Conservation (phyloP, 2,888 invertebrate genomes). For the Mactromeris polynyma region DNA sequence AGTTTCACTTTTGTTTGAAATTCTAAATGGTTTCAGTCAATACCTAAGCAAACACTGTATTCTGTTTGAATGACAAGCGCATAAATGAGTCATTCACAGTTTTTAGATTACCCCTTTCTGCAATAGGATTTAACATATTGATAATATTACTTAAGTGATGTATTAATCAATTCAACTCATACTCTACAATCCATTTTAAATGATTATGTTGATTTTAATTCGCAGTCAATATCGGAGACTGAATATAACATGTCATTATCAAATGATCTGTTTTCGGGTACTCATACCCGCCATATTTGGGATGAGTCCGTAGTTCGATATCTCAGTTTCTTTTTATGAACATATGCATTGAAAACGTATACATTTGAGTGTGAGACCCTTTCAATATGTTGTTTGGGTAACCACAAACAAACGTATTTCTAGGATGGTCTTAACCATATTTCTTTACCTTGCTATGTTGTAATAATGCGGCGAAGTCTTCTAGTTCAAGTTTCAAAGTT, state of each 20-base stretch:
- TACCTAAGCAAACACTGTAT: not conserved
- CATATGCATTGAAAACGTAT: too few species aligned
- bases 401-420: too few species aligned
- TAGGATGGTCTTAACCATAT: too few species aligned
- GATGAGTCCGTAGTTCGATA: too few species aligned
- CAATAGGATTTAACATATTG: not conserved
- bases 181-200: not conserved
- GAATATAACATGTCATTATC: not conserved
- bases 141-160: not conserved
- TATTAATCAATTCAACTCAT: not conserved
- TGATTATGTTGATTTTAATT: not conserved
- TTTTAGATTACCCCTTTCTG: not conserved
- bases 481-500: too few species aligned
- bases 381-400: too few species aligned
- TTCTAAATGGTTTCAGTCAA: not conserved
- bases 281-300: too few species aligned
- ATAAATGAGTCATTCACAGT: not conserved
- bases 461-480: too few species aligned
- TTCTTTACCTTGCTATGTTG: too few species aligned
- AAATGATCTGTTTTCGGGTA: too few species aligned
- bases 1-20: not conserved
- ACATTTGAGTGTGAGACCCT: too few species aligned
- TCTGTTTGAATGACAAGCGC: not conserved
- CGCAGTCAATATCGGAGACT: not conserved
- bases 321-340: too few species aligned